Evolutionary conservation across 2,113 vertebrate genomes (phyloP), one percentile per base, ranked within the genome.

Genomic region (Otus sunia): DNA sequence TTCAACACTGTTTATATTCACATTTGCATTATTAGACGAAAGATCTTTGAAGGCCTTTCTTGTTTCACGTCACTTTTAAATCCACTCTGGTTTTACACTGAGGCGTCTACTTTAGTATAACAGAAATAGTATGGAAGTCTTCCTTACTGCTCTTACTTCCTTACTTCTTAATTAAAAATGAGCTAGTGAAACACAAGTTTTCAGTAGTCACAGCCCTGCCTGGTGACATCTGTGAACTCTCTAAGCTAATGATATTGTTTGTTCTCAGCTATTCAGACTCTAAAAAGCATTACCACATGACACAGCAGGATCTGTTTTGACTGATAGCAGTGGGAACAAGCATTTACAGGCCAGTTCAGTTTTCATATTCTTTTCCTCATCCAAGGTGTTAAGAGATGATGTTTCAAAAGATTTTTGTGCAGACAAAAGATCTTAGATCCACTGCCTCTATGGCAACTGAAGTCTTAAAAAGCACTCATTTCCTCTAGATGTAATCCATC

Each of bases 401-500:
- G 36, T 81, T 91, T 96, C 63, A 69, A 86, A 88, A 92, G 47
- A 93, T 77, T 94, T 88, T 10, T 64, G 64, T 43, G 11, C 53
- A 68, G 74, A 96, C 71, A 91, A 88, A 92, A 91, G 43, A 84
- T 92, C 84, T 95, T 82, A 76, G 81, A 95, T 88, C 67, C 30
- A 52, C 64, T 78, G 88, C 92, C 91, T 97, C 94, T 84, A 75
- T 94, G 92, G 96, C 94, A 98, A 96, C 60, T 45, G 91, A 92
- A 81, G 64, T 74, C 91, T 86, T 93, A 87, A 93, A 95, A 95
- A 97, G 68, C 78, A 96, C 79, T 96, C n/a, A 81, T 96, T 98
- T 97, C 58, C 95, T 97, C 86, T 95, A 95, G 90, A 81, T 37
- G 59, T 95, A 97, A 97, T 94, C 95, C 91, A 90, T 62, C 94